Evolutionary conservation across 2,113 vertebrate species (phyloP), one percentile per base, ranked within the genome.

Genomic region (Notechis scutatus): DNA sequence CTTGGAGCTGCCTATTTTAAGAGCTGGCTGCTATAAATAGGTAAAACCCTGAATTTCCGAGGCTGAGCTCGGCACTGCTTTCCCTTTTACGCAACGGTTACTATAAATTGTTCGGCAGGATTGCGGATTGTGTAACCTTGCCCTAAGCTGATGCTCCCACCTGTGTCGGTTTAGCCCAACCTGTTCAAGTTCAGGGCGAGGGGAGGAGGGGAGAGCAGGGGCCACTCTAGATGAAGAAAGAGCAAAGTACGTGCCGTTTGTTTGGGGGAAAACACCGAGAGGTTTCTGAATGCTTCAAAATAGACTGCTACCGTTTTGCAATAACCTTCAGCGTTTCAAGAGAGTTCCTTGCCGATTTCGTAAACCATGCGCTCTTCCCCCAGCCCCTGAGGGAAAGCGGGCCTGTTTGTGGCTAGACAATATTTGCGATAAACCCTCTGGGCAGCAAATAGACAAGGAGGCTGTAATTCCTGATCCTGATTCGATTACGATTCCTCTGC

Each of bases 331-430:
- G 47, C 15, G 5, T 90, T 29, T 50, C 45, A 81, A 42, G 34
- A 81, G 74, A 21, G 21, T 21, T 20, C 74, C 34, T 81, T 9
- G 74, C 34, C 0, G 18, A 1, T 81, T 81, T 21, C 2, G 14
- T 34, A 14, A 74, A 18, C 34, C 1, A 0, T 0, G 6, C 15
- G 0, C 0, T 39, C n/a, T 39, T 34, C 15, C 5, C 0, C 29
- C 50, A 20, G 29, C 24, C 45, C 15, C 59, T n/a, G 10, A 69
- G 12, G 26, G 12, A 26, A 18, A 42, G 0, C 0, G 5, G 12
- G 61, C 10, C 20, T 34, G 26, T 90, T 29, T 14, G 45, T 23
- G 3, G 29, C 34, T 42, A 6, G 3, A 47, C 59, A 29, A 2
- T 39, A 34, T 39, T 91, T 24, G 3, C 5, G 1, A 50, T 29